Percentiles rank a stretch among this genome's conserved stretches.
These are phyloP conservation scores for Sebastes wilsoni DNA, from an alignment of 2,797 vertebrate species.

Conservation along the genomic window DNA sequence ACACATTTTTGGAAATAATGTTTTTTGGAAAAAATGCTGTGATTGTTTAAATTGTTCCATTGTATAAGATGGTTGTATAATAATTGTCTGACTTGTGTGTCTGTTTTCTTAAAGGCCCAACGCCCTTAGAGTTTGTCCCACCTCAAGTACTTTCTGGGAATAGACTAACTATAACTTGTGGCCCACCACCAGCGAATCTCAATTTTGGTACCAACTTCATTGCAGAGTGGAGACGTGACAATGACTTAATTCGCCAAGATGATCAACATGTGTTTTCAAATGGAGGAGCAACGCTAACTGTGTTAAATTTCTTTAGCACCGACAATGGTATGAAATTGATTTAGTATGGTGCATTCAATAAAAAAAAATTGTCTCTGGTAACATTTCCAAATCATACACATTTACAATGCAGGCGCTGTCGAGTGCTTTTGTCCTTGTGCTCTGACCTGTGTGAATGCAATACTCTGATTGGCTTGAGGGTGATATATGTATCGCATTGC, in stretches of 20 bases:
- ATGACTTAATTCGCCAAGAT: rapidly evolving
- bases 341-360: background rate
- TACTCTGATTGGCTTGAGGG: background rate
- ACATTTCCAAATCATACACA: constrained; percentile 5
- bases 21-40: background rate
- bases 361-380: constrained; percentile 10
- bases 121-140: rapidly evolving
- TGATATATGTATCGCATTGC: background rate
- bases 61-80: background rate
- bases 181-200: background rate
- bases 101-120: background rate
- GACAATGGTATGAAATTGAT: constrained; percentile 63
- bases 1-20: background rate
- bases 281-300: background rate
- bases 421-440: background rate
- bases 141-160: background rate
- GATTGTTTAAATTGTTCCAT: too few relatives aligned
- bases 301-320: background rate
- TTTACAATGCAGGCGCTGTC: background rate
- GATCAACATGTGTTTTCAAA: rapidly evolving
- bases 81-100: background rate
- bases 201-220: background rate
- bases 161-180: constrained; percentile 36
- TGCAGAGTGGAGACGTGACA: constrained; percentile 47
- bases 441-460: background rate